Evolutionary conservation across 1,140 invertebrate genomes (phyloP).

Genomic region (Ctenoplectra terminalis): DNA sequence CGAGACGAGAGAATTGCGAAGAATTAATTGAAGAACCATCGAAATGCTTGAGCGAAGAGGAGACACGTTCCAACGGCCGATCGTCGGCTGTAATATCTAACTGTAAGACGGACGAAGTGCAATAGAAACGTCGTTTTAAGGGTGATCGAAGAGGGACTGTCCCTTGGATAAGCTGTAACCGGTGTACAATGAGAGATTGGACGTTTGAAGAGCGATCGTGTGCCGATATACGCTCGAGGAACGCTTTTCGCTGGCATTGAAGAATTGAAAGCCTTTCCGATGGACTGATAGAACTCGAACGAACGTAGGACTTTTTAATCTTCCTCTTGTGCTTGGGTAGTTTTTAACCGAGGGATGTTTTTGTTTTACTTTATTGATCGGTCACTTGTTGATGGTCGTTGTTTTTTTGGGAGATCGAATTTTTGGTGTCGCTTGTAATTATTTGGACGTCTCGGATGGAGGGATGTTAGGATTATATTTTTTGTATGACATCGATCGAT

Average conservation of each 20-base stretch:
- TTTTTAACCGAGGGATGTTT: background rate
- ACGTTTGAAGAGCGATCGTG: background rate
- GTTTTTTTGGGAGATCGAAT: background rate
- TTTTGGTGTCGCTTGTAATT: background rate
- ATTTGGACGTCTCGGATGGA: too few relatives aligned
- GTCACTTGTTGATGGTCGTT: background rate
- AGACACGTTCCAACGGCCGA: conserved; percentile 30
- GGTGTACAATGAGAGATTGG: conserved; percentile 32
- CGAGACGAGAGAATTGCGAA: too few relatives aligned
- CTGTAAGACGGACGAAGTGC: conserved; percentile 39
- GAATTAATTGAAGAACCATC: background rate
- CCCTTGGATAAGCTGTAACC: conserved; percentile 26
- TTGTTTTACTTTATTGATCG: background rate
- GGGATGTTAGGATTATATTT: too few relatives aligned
- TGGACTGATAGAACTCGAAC: background rate
- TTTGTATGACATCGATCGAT: too few relatives aligned
- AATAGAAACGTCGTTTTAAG: conserved; percentile 47
- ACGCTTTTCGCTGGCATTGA: conserved; percentile 52
- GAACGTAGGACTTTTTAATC: background rate
- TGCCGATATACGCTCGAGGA: background rate
- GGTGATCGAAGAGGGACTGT: conserved; percentile 17
- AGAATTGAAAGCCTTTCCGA: background rate
- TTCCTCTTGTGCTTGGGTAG: background rate
- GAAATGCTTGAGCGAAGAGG: background rate
- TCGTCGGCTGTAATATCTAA: conserved; percentile 3